Percentiles rank a stretch among this genome's conserved stretches.
These are phyloP conservation scores for Willowsia nigromaculata DNA, from an alignment of 2,888 invertebrate species.

Conservation along the genomic window DNA sequence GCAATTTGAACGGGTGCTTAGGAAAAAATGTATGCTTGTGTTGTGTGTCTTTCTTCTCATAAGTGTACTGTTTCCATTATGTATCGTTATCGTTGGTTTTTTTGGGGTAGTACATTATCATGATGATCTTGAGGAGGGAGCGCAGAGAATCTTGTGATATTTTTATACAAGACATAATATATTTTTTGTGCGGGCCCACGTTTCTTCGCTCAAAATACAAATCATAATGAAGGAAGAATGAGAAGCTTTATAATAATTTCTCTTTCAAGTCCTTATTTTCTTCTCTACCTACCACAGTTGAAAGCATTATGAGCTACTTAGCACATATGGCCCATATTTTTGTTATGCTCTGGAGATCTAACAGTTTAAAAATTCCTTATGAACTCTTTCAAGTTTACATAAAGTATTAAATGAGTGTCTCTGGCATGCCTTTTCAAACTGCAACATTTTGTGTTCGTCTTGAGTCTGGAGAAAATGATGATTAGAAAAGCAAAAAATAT, in stretches of 20 bases:
- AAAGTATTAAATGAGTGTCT: background rate
- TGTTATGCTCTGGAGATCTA: background rate
- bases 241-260: constrained; percentile 30
- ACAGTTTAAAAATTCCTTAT: background rate
- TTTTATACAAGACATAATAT: background rate
- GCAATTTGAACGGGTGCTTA: constrained; percentile 6
- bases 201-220: background rate
- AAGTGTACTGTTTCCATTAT: background rate
- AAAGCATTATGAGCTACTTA: constrained; percentile 45
- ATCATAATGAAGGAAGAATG: constrained; percentile 29
- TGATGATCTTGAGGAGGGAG: background rate
- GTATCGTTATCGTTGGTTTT: background rate
- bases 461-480: background rate
- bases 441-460: background rate
- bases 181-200: background rate
- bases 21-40: background rate
- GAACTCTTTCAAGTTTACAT: background rate
- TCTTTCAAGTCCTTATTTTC: background rate
- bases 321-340: constrained; percentile 47
- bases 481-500: background rate
- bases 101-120: background rate
- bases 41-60: background rate
- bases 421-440: background rate
- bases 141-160: background rate
- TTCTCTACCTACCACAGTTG: constrained; percentile 50